Evolutionary conservation across 2,888 invertebrate species (phyloP), one percentile per base, ranked within the genome.

Genomic region (Epinotia nisella): DNA sequence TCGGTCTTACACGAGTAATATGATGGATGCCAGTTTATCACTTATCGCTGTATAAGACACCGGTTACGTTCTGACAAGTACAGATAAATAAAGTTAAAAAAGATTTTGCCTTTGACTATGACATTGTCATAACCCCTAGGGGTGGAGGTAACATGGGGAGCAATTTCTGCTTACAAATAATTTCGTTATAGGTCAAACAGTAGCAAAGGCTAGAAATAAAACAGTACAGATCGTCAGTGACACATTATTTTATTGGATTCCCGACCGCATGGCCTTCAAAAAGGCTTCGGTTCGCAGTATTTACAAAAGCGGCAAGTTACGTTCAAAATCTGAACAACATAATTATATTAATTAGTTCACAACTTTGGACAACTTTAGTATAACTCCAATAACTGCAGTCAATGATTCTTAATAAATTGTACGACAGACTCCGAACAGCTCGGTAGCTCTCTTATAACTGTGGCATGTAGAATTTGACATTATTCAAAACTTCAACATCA

Each of bases 401-500:
- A 73, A 68, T 71, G 71, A 64, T 70, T 70, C 66, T 71, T 71
- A 67, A 75, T 72, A 75, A 82, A 80, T 84, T 82, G 83, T 82
- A 83, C 79, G 78, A 81, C 80, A 82, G 81, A 75, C 76, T 79
- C 75, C 75, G 78, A 79, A 79, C 78, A 78, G 76, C 67, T 80
- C 80, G 80, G 80, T 77, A 79, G 75, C 75, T 75, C 72, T 77
- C 73, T 62, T 76, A 77, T 82, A 88, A 87, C 85, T 85, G 86
- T 81, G 79, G 81, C 81, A 82, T 87, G 90, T 92, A 91, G 89
- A 92, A 89, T 92, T 91, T 91, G 83, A 83, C 83, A 87, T 84
- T 84, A 85, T 86, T 85, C 80, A 86, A 87, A 89, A 89, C 90
- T 85, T 92, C 78, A 93, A 92, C 92, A 91, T 90, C 77, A 84